Conservation (phyloP, 1,140 invertebrate species). For the Colletes gigas region DNA sequence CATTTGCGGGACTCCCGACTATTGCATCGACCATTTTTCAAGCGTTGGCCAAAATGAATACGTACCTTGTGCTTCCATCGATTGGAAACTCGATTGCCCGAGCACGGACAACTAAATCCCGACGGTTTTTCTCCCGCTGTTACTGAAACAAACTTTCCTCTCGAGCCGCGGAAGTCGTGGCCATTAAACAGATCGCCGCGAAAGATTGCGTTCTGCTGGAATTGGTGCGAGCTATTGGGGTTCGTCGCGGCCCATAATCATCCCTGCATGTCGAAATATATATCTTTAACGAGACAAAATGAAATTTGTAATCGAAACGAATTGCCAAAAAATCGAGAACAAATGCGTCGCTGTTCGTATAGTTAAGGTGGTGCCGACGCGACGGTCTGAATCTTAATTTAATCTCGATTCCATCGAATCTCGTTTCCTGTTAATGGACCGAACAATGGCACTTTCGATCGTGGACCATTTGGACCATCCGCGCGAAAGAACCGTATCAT, state of each 20-base stretch:
- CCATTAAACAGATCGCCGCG: slow-evolving; percentile 17
- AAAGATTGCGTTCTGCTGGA: slow-evolving; percentile 9
- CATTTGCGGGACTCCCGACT: not conserved
- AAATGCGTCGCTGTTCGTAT: too few relatives aligned
- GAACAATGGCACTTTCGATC: not conserved
- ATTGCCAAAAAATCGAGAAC: too few relatives aligned
- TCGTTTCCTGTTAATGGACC: not conserved
- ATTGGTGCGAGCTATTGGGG: not conserved
- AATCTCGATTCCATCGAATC: not conserved
- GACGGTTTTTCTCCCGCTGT: not conserved
- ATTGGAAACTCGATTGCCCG: slow-evolving; percentile 30
- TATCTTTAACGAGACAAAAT: too few relatives aligned
- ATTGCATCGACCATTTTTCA: not conserved
- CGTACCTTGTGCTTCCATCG: slow-evolving; percentile 27
- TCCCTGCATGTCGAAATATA: too few relatives aligned
- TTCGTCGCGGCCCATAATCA: not conserved
- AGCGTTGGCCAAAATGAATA: slow-evolving; percentile 26
- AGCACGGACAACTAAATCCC: slow-evolving; percentile 21
- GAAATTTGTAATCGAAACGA: too few relatives aligned
- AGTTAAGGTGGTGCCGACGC: too few relatives aligned
- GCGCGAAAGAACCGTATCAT: not conserved
- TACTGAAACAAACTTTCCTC: slow-evolving; percentile 7
- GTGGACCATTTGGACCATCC: not conserved
- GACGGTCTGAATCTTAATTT: not conserved
- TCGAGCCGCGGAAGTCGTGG: slow-evolving; percentile 8